Evolutionary conservation across 2,888 invertebrate species (phyloP).

Genomic region (Cartodere bifasciata): DNA sequence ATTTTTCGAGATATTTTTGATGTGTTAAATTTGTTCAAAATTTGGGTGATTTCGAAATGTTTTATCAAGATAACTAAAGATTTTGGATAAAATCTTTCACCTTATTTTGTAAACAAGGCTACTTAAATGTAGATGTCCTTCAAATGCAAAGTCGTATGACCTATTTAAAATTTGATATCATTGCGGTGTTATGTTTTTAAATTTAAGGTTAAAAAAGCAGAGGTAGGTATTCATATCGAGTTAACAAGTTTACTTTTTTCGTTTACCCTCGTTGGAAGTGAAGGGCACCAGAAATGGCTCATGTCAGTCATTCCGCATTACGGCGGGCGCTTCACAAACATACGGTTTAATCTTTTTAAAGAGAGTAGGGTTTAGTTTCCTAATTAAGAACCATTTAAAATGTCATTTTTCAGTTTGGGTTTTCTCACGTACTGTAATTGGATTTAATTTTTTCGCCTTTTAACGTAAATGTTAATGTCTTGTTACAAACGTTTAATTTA

Average conservation of each 20-base stretch:
- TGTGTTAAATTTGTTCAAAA: too few species aligned
- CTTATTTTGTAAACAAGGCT: too few species aligned
- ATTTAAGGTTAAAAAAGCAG: neutral
- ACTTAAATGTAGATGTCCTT: neutral
- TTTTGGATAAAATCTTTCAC: too few species aligned
- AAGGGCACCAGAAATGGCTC: conserved; percentile 17
- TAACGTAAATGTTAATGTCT: conserved; percentile 6
- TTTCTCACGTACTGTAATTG: conserved; percentile 21
- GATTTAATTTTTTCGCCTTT: conserved; percentile 27
- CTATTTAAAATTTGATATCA: neutral
- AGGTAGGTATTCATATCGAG: conserved; percentile 18
- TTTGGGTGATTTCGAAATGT: too few species aligned
- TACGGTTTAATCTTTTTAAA: conserved; percentile 37
- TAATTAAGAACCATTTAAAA: conserved; percentile 38
- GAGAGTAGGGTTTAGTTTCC: conserved; percentile 36
- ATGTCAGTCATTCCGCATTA: conserved; percentile 36
- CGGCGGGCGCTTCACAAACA: conserved; percentile 35
- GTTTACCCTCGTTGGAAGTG: conserved; percentile 14
- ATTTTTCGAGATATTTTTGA: too few species aligned
- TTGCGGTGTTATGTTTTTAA: neutral
- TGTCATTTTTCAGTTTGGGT: conserved; percentile 34
- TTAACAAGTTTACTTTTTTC: conserved; percentile 26
- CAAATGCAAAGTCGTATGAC: neutral
- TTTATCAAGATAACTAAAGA: too few species aligned
- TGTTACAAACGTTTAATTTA: neutral